Conservation (phyloP, 2,797 vertebrate genomes). For the Pseudochromis fuscus region DNA sequence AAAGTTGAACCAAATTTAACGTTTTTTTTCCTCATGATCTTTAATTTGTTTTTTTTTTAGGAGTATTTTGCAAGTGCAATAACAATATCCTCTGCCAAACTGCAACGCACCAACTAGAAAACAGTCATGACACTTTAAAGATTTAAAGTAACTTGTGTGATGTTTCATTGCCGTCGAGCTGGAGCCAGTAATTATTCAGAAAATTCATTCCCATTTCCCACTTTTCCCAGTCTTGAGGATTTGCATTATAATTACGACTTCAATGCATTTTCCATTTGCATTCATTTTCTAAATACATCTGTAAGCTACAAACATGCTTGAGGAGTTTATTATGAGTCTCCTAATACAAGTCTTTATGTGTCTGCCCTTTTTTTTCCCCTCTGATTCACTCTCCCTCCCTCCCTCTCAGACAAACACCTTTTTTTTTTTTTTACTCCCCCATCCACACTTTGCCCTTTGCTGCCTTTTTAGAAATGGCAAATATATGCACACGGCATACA, state of each 20-base stretch:
- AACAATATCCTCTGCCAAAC: too few relatives aligned
- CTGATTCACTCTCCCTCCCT: background rate
- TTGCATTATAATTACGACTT: conserved; percentile 1
- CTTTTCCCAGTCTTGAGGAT: conserved; percentile 5
- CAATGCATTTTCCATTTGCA: conserved; percentile 12
- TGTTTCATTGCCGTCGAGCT: background rate
- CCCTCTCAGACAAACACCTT: conserved; percentile 51
- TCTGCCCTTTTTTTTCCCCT: background rate
- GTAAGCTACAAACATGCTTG: conserved; percentile 1
- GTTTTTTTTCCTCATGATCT: too few relatives aligned
- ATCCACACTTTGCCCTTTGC: conserved; percentile 67
- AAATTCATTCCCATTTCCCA: conserved; percentile 7
- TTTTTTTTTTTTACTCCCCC: conserved; percentile 11
- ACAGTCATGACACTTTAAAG: too few relatives aligned
- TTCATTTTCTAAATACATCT: conserved; percentile 2
- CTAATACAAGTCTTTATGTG: background rate
- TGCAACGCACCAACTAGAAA: too few relatives aligned
- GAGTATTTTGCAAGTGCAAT: too few relatives aligned
- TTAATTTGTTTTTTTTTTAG: too few relatives aligned
- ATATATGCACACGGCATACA: conserved; percentile 57
- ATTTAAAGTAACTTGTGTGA: too few relatives aligned
- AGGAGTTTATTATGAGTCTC: conserved; percentile 17
- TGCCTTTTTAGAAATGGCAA: conserved; percentile 73
- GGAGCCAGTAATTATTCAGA: conserved; percentile 1
- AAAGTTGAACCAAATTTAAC: too few relatives aligned